Evolutionary conservation across 1,140 invertebrate genomes (phyloP).

Genomic region (Triops longicaudatus): DNA sequence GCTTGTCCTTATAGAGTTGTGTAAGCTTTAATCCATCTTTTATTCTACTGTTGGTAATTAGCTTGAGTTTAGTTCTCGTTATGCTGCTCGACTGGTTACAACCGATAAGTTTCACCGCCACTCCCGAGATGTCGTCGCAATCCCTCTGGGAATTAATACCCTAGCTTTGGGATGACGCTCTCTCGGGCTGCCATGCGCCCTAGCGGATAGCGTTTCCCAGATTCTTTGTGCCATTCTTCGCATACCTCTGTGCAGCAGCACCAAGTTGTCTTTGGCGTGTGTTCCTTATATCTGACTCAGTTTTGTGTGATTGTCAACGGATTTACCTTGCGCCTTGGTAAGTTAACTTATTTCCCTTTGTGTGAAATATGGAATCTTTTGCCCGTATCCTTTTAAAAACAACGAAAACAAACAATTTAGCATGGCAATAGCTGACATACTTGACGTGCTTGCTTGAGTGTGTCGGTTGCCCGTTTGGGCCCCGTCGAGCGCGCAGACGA

Average conservation of each 20-base stretch:
- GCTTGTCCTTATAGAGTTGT: too few relatives aligned
- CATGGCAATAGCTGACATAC: slow-evolving; percentile 71
- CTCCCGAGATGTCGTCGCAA: too few relatives aligned
- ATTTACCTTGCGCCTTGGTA: slow-evolving; percentile 46
- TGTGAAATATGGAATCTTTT: slow-evolving; percentile 30
- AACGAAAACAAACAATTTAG: slow-evolving; percentile 61
- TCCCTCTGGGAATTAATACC: too few relatives aligned
- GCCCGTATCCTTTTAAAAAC: slow-evolving; percentile 48
- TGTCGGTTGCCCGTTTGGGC: slow-evolving; percentile 18
- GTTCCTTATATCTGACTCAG: slow-evolving; percentile 56
- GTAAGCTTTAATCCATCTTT: too few relatives aligned
- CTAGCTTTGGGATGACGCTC: background rate
- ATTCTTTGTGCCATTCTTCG: slow-evolving; percentile 90
- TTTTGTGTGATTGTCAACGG: slow-evolving; percentile 28
- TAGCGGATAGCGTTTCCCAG: slow-evolving; percentile 76
- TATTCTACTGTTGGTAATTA: too few relatives aligned
- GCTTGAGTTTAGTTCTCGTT: too few relatives aligned
- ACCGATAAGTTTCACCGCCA: too few relatives aligned
- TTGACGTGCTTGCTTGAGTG: slow-evolving; percentile 56
- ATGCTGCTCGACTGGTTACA: too few relatives aligned
- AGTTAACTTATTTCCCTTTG: slow-evolving; percentile 41
- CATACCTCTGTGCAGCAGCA: slow-evolving; percentile 65
- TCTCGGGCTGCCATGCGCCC: slow-evolving; percentile 50
- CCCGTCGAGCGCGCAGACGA: background rate
- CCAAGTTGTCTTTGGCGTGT: slow-evolving; percentile 68